Percentiles rank a stretch among this genome's conserved stretches.
These are phyloP conservation scores for Melanaphis sacchari DNA, from an alignment of 1,140 invertebrate species.

Conservation along the genomic window DNA sequence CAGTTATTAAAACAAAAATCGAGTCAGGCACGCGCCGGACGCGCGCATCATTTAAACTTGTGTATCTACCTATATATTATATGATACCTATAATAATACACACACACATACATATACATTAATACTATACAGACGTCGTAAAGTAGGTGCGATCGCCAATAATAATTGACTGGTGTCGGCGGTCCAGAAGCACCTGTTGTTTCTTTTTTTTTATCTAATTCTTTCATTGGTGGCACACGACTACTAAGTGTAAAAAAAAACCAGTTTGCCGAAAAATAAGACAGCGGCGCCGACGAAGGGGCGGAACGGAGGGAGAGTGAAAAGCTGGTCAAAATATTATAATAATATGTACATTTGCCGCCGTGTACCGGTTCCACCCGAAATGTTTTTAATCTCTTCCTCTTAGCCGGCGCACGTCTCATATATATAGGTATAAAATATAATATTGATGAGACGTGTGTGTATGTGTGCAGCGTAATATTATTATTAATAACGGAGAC, in stretches of 20 bases:
- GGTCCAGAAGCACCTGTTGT: constrained; percentile 55
- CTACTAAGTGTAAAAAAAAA: constrained; percentile 43
- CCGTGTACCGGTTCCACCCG: neutral
- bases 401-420: neutral
- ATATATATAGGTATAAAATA: neutral
- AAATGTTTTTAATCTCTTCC: constrained; percentile 31
- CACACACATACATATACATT: neutral
- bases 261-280: constrained; percentile 53
- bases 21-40: constrained; percentile 30
- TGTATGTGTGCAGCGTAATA: neutral
- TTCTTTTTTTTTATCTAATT: constrained; percentile 33
- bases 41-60: neutral
- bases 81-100: neutral
- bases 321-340: constrained; percentile 57
- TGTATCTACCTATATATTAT: neutral
- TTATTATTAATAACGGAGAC: constrained; percentile 40
- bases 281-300: constrained; percentile 22
- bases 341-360: neutral
- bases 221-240: constrained; percentile 46
- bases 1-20: constrained; percentile 30
- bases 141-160: constrained; percentile 50
- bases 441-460: neutral
- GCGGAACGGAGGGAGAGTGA: neutral
- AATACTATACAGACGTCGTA: constrained; percentile 36
- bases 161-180: constrained; percentile 48